These are phyloP conservation scores for Patiria miniata DNA, from an alignment of 35 echinoderm and acorn worm genomes.

Conservation along the genomic window DNA sequence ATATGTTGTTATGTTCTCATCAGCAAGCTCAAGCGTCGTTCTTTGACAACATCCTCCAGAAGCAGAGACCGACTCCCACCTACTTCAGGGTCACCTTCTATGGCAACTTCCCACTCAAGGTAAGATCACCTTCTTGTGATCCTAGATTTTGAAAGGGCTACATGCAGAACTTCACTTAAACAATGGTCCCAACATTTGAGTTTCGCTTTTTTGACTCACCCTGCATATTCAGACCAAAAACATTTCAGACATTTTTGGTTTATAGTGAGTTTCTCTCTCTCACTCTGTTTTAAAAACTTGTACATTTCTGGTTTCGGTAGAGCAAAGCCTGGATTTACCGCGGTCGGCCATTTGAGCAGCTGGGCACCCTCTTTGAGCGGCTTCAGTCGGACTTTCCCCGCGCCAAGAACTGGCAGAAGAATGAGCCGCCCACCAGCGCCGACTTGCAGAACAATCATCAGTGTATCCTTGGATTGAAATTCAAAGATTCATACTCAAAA, in stretches of 20 bases:
- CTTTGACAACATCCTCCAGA: constrained; percentile 77
- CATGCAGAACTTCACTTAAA: no score
- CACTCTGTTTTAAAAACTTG: background rate
- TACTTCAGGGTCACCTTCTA: constrained; percentile 90
- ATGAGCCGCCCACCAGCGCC: constrained; percentile 46
- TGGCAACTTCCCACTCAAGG: constrained; percentile 70
- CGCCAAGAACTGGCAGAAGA: constrained; percentile 58
- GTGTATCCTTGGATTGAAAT: constrained; percentile 66
- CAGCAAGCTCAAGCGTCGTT: constrained; percentile 93
- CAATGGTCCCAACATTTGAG: no score
- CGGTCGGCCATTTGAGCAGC: constrained; percentile 72
- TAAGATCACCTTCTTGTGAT: background rate
- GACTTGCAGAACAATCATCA: constrained; percentile 58
- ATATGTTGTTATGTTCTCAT: constrained; percentile 19
- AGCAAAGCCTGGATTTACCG: constrained; percentile 72
- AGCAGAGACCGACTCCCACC: constrained; percentile 54
- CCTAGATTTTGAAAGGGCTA: no score
- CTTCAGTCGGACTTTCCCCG: constrained; percentile 84
- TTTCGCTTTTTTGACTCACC: no score
- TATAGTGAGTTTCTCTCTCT: no score
- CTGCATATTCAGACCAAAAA: no score
- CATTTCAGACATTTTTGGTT: no score
- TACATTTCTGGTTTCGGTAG: constrained; percentile 41
- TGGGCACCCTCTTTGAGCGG: constrained; percentile 40
- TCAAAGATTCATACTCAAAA: no score